These are phyloP conservation scores for Helarctos malayanus DNA, from an alignment of 2,797 vertebrate species.

Conservation along the genomic window DNA sequence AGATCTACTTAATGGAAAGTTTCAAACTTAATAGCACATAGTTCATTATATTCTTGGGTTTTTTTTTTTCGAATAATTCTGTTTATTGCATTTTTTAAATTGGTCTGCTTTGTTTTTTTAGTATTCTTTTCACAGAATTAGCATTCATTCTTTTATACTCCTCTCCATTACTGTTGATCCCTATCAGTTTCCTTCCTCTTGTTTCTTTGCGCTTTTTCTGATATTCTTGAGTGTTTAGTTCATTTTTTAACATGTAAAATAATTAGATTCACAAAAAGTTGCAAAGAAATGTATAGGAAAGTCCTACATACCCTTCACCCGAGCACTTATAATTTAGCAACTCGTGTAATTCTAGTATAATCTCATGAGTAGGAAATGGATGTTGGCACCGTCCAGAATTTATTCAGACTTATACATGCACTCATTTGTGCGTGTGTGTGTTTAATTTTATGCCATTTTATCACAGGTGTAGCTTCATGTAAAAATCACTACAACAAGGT, in stretches of 20 bases:
- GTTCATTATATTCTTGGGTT: not conserved
- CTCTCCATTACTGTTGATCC: not conserved
- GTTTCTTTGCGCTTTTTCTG: not conserved
- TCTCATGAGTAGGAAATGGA: not conserved
- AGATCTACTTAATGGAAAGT: not conserved
- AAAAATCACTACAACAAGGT: not conserved
- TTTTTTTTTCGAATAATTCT: not conserved
- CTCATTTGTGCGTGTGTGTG: not conserved
- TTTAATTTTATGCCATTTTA: not conserved
- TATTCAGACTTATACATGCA: not conserved
- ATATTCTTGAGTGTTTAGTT: not conserved
- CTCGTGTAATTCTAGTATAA: not conserved
- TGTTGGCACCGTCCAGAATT: not conserved
- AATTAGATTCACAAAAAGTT: conserved; percentile 16
- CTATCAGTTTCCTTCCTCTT: not conserved
- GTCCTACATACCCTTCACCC: not conserved
- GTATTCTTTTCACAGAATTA: conserved; percentile 33
- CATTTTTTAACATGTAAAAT: conserved; percentile 13
- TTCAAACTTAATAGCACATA: not conserved
- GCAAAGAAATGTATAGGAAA: not conserved
- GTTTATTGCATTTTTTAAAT: not conserved
- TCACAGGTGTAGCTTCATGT: not conserved
- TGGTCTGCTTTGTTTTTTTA: not conserved
- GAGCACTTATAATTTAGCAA: not conserved
- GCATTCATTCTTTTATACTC: not conserved